Percentiles rank a stretch among this genome's conserved stretches.
phyloP scores from a whole-genome alignment of 2,113 vertebrate species.

The Aptenodytes patagonicus region DNA sequence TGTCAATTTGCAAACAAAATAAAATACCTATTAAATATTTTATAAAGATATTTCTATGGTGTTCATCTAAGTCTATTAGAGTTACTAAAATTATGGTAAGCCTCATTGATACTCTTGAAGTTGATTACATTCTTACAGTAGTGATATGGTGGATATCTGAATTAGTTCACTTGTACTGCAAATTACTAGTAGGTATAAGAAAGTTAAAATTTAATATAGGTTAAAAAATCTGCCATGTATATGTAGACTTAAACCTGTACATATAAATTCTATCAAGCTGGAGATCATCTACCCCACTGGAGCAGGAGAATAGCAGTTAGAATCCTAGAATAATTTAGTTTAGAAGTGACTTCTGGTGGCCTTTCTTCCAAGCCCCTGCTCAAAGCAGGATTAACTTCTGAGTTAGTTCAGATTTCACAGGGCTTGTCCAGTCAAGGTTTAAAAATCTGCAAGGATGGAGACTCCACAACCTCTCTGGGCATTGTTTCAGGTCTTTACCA shows the following conservation, averaged over 20 bases:
- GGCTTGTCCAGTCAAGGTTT: background rate
- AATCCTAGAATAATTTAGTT: background rate
- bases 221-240: background rate
- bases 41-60: background rate
- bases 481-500: background rate
- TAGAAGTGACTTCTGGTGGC: background rate
- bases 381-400: background rate
- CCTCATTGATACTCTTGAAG: background rate
- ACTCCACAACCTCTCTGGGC: background rate
- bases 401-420: background rate
- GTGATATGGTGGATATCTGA: background rate
- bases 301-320: background rate
- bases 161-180: background rate
- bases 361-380: background rate
- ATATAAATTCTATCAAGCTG: background rate
- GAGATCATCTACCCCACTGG: background rate
- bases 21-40: background rate
- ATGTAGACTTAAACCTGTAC: background rate
- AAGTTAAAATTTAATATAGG: background rate
- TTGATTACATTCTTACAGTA: background rate
- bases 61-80: background rate
- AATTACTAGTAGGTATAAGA: background rate
- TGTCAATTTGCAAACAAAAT: background rate
- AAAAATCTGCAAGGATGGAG: background rate
- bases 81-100: background rate